These are phyloP conservation scores for Hippocampus zosterae DNA, from an alignment of 2,113 vertebrate genomes.

Conservation along the genomic window DNA sequence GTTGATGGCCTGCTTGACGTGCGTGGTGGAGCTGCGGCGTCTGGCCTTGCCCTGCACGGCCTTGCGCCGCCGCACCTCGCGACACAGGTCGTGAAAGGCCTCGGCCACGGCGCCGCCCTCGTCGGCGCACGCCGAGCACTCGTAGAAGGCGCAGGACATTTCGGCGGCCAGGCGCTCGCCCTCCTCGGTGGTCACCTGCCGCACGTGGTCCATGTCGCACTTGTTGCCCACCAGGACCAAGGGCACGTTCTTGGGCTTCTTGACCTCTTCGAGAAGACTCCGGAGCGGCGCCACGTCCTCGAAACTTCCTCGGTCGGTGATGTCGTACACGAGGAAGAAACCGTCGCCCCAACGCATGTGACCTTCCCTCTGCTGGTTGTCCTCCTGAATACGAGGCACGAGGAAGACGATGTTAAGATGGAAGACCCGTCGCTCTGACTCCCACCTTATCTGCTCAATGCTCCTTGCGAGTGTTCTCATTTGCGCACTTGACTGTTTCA, in stretches of 20 bases:
- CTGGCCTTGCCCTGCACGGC: slow-evolving; percentile 92
- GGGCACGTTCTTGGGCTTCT: slow-evolving; percentile 91
- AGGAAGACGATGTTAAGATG: background rate
- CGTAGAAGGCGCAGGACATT: slow-evolving; percentile 92
- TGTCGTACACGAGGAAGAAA: slow-evolving; percentile 93
- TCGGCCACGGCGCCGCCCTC: slow-evolving; percentile 83
- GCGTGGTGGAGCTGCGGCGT: slow-evolving; percentile 93
- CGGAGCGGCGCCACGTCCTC: slow-evolving; percentile 88
- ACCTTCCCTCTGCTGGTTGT: slow-evolving; percentile 87
- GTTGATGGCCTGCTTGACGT: slow-evolving; percentile 97
- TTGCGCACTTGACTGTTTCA: too few species aligned
- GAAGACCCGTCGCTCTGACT: too few species aligned
- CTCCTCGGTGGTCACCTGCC: slow-evolving; percentile 92
- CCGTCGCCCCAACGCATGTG: slow-evolving; percentile 96
- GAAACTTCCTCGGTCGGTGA: slow-evolving; percentile 93
- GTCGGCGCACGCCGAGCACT: slow-evolving; percentile 92
- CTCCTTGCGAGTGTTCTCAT: too few species aligned
- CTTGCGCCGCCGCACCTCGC: slow-evolving; percentile 86
- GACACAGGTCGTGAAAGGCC: slow-evolving; percentile 90
- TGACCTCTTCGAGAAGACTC: slow-evolving; percentile 87
- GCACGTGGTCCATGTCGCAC: slow-evolving; percentile 89
- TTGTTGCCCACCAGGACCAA: slow-evolving; percentile 96
- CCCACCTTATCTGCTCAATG: too few species aligned
- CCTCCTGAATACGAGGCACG: slow-evolving; percentile 75
- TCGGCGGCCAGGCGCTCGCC: slow-evolving; percentile 93